Base-by-base conservation (phyloP, 37 sponge, comb jelly and placozoan genomes). In the Amphimedon queenslandica region DNA sequence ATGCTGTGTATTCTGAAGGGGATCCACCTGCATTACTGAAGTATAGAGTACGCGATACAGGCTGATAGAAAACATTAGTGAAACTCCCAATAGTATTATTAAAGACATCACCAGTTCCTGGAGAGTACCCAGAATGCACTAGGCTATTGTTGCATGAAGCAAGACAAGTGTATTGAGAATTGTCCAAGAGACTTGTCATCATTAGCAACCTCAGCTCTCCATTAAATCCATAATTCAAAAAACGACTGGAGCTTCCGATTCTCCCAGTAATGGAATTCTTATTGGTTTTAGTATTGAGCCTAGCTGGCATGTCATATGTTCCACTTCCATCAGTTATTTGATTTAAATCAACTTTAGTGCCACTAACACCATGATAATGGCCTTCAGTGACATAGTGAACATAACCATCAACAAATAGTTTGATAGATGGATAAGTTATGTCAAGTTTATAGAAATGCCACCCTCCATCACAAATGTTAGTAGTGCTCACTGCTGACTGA, bases 371-470 rank as follows among this genome's bases (percentile, higher is more conserved):
- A 11, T 5, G 28, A 42, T 78, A 84, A 57, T 76, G 66, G 4
- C 74, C 74, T 40, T 28, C 39, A 13, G 69, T 73, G 5, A 74
- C 65, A 33, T 32, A 29, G 32, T 68, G 51, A 10, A 69, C 79
- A 66, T 57, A 53, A 1, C 85, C 85, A 78, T 84, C 79, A 0
- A 84, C 20, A 11, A 36, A 47, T 18, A 84, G 42, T 13, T 42
- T 66, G 21, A 78, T 40, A 0, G 43, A 18, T 0, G 85, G 85
- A 39, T 42, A 77, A 43, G 64, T 42, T 0, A 84, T 65, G 23
- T 71, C 57, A 13, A 84, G 58, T 5, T 78, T 42, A 1, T 77
- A 0, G 29, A 78, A 84, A 35, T 84, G 85, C 85, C 85, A 84
- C 5, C 61, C 61, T 8, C 53, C 53, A 47, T 8, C 13, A 47